Evolutionary conservation across 1,140 invertebrate genomes (phyloP).

Genomic region (Trichoplusia ni): DNA sequence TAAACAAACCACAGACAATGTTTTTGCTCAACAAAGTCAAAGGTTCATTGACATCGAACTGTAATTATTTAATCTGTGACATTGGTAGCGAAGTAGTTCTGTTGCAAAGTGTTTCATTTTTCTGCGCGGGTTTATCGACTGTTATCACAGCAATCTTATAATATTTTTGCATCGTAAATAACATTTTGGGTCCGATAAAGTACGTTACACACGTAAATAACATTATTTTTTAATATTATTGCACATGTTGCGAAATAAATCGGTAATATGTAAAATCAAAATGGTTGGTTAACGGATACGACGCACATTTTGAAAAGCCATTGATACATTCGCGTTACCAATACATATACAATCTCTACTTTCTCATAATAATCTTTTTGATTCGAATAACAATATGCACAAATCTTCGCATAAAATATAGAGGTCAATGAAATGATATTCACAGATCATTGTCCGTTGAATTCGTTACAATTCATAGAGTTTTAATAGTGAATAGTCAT

Average conservation of each 20-base stretch:
- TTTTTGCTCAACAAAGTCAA: constrained; percentile 28
- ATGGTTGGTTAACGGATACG: too few species aligned
- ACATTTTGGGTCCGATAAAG: not conserved
- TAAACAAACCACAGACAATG: constrained; percentile 23
- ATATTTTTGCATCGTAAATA: not conserved
- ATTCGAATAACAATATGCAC: too few species aligned
- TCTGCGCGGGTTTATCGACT: not conserved
- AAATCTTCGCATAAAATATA: too few species aligned
- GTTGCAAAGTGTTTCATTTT: not conserved
- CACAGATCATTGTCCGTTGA: too few species aligned
- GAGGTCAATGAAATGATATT: too few species aligned
- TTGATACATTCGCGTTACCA: too few species aligned
- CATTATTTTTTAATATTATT: not conserved
- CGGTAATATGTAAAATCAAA: too few species aligned
- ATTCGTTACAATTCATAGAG: too few species aligned
- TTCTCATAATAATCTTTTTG: too few species aligned
- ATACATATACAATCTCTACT: too few species aligned
- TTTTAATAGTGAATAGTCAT: too few species aligned
- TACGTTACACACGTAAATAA: not conserved
- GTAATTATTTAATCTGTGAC: constrained; percentile 29
- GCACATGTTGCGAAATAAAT: not conserved
- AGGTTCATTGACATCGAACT: constrained; percentile 24
- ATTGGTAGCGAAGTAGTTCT: constrained; percentile 4
- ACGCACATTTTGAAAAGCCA: too few species aligned
- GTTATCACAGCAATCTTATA: not conserved